phyloP scores from a whole-genome alignment of 1,140 invertebrate species.

The Drosophila tani region DNA sequence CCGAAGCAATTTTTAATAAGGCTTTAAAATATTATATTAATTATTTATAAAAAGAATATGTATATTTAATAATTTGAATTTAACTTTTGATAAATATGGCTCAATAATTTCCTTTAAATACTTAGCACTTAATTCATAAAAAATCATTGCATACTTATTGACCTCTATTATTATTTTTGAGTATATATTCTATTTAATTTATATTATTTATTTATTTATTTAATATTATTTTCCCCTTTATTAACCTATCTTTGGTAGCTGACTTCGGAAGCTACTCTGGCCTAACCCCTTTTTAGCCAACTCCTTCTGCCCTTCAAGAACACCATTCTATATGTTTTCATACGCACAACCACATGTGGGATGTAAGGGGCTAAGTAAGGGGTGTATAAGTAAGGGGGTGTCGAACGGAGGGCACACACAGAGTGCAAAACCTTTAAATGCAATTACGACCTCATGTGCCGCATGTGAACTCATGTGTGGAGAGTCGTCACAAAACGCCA shows the following conservation, averaged over 20 bases:
- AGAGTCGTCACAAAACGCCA: constrained; percentile 64
- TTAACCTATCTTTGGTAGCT: constrained; percentile 4
- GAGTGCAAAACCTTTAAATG: constrained; percentile 72
- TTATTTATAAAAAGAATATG: too few relatives aligned
- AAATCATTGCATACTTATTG: too few relatives aligned
- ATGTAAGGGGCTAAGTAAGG: neutral
- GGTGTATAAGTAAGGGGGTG: constrained; percentile 2
- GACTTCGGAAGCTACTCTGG: neutral
- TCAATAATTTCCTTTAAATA: too few relatives aligned
- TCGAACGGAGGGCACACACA: neutral
- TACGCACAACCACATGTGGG: constrained; percentile 46
- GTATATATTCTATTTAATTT: too few relatives aligned
- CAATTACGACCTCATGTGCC: constrained; percentile 64
- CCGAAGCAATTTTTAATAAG: too few relatives aligned
- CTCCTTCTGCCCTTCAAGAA: constrained; percentile 1
- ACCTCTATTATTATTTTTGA: too few relatives aligned
- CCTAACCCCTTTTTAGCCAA: neutral
- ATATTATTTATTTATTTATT: too few relatives aligned
- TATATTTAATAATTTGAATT: too few relatives aligned
- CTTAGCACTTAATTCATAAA: too few relatives aligned
- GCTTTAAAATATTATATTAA: too few relatives aligned
- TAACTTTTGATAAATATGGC: too few relatives aligned
- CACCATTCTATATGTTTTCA: constrained; percentile 49
- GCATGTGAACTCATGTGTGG: constrained; percentile 52
- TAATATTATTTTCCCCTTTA: neutral